phyloP scores from a whole-genome alignment of 2,888 invertebrate species.

The Reticulitermes lucifugus region DNA sequence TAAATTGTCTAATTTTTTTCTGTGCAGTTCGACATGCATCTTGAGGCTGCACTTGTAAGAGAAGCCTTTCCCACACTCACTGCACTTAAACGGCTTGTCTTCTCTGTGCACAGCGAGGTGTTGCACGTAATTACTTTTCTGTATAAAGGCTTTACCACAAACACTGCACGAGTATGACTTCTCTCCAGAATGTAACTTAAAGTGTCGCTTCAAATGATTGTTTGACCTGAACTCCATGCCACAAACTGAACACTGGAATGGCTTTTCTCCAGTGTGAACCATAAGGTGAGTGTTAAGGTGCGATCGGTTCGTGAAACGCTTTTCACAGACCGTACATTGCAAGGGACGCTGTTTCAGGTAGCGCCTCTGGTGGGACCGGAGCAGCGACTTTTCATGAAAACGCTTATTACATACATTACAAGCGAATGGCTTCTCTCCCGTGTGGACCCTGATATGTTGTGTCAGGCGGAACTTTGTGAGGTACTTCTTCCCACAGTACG shows the following conservation, averaged over 20 bases:
- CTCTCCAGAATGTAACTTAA: constrained; percentile 13
- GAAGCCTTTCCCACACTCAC: constrained; percentile 16
- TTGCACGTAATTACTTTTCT: constrained; percentile 29
- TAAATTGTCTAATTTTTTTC: not conserved
- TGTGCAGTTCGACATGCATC: constrained; percentile 20
- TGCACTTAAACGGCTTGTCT: constrained; percentile 21
- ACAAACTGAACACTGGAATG: not conserved
- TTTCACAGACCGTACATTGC: constrained; percentile 5
- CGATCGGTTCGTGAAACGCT: constrained; percentile 1
- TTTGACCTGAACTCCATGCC: not conserved
- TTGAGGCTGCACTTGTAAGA: constrained; percentile 19
- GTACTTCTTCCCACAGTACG: constrained; percentile 18
- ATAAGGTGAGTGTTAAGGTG: constrained; percentile 19
- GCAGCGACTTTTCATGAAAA: constrained; percentile 10
- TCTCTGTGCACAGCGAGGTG: constrained; percentile 17
- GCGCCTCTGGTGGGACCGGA: constrained; percentile 19
- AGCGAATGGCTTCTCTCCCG: constrained; percentile 8
- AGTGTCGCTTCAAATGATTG: constrained; percentile 27
- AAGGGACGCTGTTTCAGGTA: constrained; percentile 7
- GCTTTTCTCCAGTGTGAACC: constrained; percentile 24
- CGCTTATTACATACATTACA: constrained; percentile 1
- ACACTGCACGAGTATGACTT: constrained; percentile 10
- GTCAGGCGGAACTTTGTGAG: constrained; percentile 21
- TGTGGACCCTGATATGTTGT: constrained; percentile 1
- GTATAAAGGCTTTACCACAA: constrained; percentile 18